phyloP scores from a whole-genome alignment of 2,888 invertebrate genomes.

The Graphium colonna region DNA sequence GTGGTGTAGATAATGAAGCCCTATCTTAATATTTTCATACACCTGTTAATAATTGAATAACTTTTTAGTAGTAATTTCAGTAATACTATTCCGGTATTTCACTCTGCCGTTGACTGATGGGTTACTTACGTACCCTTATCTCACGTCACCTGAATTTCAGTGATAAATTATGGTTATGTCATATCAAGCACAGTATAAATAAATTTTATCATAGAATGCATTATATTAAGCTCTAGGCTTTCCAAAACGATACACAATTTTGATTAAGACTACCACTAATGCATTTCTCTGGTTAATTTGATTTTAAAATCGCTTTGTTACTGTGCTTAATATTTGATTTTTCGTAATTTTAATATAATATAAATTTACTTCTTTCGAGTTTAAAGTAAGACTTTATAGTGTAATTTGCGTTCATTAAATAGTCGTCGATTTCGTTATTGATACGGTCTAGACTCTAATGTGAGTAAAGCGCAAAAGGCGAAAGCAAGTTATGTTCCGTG shows the following conservation, averaged over 20 bases:
- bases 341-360: neutral
- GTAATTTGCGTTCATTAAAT: too few relatives aligned
- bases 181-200: neutral
- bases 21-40: too few relatives aligned
- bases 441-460: too few relatives aligned
- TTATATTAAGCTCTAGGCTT: neutral
- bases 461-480: too few relatives aligned
- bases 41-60: too few relatives aligned
- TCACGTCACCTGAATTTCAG: slow-evolving; percentile 3
- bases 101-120: slow-evolving; percentile 6
- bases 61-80: too few relatives aligned
- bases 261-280: neutral
- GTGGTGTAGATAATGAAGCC: neutral
- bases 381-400: too few relatives aligned
- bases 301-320: too few relatives aligned
- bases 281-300: neutral
- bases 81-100: too few relatives aligned
- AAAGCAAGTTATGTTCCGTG: too few relatives aligned
- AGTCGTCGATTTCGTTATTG: too few relatives aligned
- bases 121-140: neutral
- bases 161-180: neutral
- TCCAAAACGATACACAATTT: neutral
- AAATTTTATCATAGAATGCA: neutral
- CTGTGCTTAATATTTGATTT: neutral
- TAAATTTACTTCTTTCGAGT: too few relatives aligned